Percentiles rank a stretch among this genome's conserved stretches.
phyloP scores from a whole-genome alignment of 2,113 vertebrate species.

The Semnornis frantzii region DNA sequence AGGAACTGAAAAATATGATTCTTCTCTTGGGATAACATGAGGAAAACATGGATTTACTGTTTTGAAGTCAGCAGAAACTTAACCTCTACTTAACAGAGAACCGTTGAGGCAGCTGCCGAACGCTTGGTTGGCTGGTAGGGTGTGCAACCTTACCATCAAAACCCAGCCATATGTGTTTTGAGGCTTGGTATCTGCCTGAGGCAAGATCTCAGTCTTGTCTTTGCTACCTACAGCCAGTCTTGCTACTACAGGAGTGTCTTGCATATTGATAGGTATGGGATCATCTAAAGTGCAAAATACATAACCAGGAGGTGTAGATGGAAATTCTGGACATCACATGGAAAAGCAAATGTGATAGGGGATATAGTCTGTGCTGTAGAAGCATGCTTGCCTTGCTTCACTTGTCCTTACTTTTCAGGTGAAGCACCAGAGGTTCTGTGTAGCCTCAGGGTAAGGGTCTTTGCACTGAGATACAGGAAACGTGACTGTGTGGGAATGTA shows the following conservation, averaged over 20 bases:
- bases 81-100: neutral
- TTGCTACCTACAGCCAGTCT: neutral
- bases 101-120: neutral
- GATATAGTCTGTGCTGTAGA: neutral
- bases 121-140: neutral
- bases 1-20: neutral
- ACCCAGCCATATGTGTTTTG: neutral
- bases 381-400: neutral
- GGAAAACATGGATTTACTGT: neutral
- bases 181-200: neutral
- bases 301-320: neutral
- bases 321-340: neutral
- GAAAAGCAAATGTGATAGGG: neutral
- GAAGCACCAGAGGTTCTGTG: neutral
- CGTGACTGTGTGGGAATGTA: neutral
- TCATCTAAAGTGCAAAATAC: neutral
- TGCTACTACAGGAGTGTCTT: no score
- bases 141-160: accelerated
- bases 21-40: neutral
- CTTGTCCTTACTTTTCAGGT: neutral
- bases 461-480: neutral
- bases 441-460: neutral
- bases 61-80: neutral
- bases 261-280: neutral
- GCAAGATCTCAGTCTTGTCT: neutral